Evolutionary conservation across 2,888 invertebrate species (phyloP), one percentile per base, ranked within the genome.

Genomic region (Lomographa bimaculata): DNA sequence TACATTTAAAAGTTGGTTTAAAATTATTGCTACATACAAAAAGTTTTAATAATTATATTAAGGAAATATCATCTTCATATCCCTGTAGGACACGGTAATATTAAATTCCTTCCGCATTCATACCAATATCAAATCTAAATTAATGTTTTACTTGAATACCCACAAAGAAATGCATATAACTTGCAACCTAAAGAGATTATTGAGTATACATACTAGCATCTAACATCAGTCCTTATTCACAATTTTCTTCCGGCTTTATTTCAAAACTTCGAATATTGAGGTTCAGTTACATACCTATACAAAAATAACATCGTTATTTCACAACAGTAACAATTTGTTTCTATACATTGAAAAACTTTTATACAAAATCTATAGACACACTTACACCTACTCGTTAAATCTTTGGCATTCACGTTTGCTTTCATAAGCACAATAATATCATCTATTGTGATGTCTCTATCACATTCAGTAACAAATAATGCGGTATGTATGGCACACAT

Each of bases 281-380:
- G 79, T 83, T 71, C 64, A 67, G 72, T 75, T 73, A 71, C 68
- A 62, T 77, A 34, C 37, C 38, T 53, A 69, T 83, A 83, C 65
- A 85, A 85, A 86, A 85, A 85, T 82, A 83, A 85, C 69, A 71
- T 70, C 69, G 60, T 66, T 60, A 68, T 60, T 65, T 56, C 51
- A 61, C 57, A 79, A 86, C 87, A 87, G 87, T 87, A 87, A 87
- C 81, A 87, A 87, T 86, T 77, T 87, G 87, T 86, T 87, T 87
- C 86, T 77, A 84, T 67, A 74, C 83, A 67, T 58, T 50, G 57
- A 62, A 64, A 52, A 64, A 72, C 68, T 64, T 37, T 37, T 28
- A n/a, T 71, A 74, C 39, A 66, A 54, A 41, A 59, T 60, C 64
- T 61, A 70, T 65, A 75, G 56, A 68, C 69, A 70, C 67, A 74